Conservation (phyloP, 2,113 vertebrate species). For the Petrocephalus microphthalmus region DNA sequence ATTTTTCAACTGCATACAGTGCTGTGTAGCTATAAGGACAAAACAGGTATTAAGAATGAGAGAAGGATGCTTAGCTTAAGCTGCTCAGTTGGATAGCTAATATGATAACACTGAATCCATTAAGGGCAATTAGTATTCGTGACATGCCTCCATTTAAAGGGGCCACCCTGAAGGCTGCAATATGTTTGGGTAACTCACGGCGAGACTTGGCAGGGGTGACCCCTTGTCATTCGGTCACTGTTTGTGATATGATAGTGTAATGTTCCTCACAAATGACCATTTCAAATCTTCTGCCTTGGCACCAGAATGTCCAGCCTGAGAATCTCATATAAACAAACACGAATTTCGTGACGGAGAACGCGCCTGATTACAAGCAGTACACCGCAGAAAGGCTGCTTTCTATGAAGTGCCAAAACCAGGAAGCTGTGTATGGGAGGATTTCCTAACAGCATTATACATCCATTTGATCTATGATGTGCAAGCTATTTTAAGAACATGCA, state of each 20-base stretch:
- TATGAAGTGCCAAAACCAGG: background rate
- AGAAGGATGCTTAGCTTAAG: background rate
- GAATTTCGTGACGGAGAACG: background rate
- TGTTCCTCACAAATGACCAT: background rate
- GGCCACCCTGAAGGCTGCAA: background rate
- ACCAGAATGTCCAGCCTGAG: background rate
- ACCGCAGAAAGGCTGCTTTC: background rate
- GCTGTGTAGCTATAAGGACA: background rate
- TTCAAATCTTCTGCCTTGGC: background rate
- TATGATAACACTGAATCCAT: conserved; percentile 9
- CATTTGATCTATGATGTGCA: background rate
- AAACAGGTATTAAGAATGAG: background rate
- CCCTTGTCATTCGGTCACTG: background rate
- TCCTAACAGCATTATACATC: background rate
- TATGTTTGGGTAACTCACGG: background rate
- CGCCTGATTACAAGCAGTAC: background rate
- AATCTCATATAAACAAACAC: background rate
- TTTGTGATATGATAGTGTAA: background rate
- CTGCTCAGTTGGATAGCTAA: background rate
- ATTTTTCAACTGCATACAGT: background rate
- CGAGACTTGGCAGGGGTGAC: background rate
- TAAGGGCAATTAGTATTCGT: conserved; percentile 1
- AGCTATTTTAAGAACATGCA: background rate
- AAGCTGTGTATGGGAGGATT: background rate
- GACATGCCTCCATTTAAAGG: background rate